Conservation (phyloP, 2,113 vertebrate genomes). For the Psilopsiagon aurifrons region DNA sequence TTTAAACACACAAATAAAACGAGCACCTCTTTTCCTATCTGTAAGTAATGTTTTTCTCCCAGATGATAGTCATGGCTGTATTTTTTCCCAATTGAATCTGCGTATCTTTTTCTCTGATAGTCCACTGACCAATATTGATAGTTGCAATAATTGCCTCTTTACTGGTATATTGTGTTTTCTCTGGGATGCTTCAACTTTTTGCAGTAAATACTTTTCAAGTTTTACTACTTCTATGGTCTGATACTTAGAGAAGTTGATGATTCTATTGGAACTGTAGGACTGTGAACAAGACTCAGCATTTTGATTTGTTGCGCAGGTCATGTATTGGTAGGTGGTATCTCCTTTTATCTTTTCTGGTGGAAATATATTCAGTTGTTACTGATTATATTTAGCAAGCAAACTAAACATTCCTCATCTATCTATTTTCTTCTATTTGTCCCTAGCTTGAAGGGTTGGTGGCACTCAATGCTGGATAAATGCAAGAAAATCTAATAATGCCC, state of each 20-base stretch:
- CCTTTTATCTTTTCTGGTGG: not conserved
- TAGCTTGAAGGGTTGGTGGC: conserved; percentile 41
- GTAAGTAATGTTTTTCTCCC: conserved; percentile 18
- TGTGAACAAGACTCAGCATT: not conserved
- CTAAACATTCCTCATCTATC: not conserved
- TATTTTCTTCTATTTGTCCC: conserved; percentile 34
- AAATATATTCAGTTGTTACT: conserved; percentile 10
- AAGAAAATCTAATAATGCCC: conserved; percentile 61
- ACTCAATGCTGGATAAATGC: conserved; percentile 20
- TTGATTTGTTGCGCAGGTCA: not conserved
- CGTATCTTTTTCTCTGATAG: conserved; percentile 13
- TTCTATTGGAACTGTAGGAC: not conserved
- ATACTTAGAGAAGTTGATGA: not conserved
- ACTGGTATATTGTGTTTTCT: conserved; percentile 23
- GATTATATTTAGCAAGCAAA: not conserved
- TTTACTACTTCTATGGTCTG: not conserved
- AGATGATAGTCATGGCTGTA: not conserved
- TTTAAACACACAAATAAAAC: not conserved
- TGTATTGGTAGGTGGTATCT: not conserved
- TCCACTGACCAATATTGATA: conserved; percentile 7
- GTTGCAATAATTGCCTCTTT: conserved; percentile 45
- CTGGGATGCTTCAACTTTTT: not conserved
- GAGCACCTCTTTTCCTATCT: not conserved
- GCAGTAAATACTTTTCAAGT: not conserved
- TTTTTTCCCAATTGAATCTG: conserved; percentile 41